phyloP scores from a whole-genome alignment of 1,140 invertebrate species.

The Protaetia brevitarsis region DNA sequence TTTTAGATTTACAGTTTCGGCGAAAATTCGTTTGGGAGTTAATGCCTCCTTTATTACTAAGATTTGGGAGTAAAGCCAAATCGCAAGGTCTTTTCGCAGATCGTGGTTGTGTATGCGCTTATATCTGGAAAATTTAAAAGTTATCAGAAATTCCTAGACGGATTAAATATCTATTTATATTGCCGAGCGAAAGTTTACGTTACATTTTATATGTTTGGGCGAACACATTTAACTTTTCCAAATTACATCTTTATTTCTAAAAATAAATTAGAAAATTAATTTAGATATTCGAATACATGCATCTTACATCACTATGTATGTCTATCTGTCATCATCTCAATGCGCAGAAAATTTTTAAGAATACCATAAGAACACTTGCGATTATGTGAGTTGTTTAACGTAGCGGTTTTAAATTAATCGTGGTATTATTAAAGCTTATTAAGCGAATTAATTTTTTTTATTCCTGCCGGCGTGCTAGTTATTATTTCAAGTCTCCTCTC shows the following conservation, averaged over 20 bases:
- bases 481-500: constrained; percentile 6
- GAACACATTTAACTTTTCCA: too few relatives aligned
- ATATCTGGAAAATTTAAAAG: neutral
- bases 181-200: neutral
- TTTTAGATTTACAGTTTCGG: constrained; percentile 10
- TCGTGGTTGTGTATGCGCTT: neutral
- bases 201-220: neutral
- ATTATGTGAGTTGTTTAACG: neutral
- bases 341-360: too few relatives aligned
- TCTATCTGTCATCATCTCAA: too few relatives aligned
- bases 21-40: constrained; percentile 12
- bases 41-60: constrained; percentile 13
- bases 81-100: neutral
- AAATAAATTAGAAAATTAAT: too few relatives aligned
- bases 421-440: constrained; percentile 11
- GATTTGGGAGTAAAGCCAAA: constrained; percentile 9
- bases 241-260: too few relatives aligned
- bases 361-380: neutral
- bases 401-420: constrained; percentile 4
- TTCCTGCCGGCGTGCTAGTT: neutral
- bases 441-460: constrained; percentile 16
- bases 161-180: neutral
- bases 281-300: too few relatives aligned
- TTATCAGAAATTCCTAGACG: neutral
- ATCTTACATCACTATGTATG: too few relatives aligned